phyloP scores from a whole-genome alignment of 1,140 invertebrate genomes.

The Araneus ventricosus region DNA sequence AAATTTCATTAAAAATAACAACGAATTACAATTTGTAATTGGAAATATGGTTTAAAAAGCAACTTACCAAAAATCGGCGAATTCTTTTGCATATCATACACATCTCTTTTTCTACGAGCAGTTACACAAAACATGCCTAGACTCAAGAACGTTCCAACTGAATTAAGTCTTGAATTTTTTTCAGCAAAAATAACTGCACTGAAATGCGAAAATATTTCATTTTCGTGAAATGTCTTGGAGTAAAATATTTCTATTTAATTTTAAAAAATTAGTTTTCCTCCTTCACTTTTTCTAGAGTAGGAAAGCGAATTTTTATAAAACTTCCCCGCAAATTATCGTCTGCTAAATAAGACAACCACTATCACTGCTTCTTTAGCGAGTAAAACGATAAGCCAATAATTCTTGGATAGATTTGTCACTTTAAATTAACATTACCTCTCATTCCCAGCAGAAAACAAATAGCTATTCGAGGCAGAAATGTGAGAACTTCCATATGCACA shows the following conservation, averaged over 20 bases:
- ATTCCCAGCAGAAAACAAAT: neutral
- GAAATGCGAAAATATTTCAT: no score
- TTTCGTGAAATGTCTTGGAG: no score
- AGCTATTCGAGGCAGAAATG: neutral
- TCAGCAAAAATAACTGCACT: no score
- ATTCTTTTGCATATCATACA: neutral
- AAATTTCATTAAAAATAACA: no score
- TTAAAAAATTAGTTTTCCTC: no score
- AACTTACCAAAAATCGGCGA: constrained; percentile 20
- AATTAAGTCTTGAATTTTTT: no score
- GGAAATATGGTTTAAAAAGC: no score
- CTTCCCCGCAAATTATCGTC: neutral
- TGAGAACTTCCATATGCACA: neutral
- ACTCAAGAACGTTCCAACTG: no score
- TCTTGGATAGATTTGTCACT: neutral
- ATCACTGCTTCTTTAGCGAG: neutral
- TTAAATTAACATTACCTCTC: neutral
- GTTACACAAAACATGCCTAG: constrained; percentile 34
- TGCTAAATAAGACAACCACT: neutral
- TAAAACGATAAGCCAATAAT: neutral
- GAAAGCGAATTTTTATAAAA: no score
- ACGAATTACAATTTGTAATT: no score
- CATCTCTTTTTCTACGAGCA: constrained; percentile 46
- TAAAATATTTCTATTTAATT: no score
- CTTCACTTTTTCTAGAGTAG: no score